phyloP scores from a whole-genome alignment of 2,797 vertebrate genomes.

The Onychomys leucogaster region DNA sequence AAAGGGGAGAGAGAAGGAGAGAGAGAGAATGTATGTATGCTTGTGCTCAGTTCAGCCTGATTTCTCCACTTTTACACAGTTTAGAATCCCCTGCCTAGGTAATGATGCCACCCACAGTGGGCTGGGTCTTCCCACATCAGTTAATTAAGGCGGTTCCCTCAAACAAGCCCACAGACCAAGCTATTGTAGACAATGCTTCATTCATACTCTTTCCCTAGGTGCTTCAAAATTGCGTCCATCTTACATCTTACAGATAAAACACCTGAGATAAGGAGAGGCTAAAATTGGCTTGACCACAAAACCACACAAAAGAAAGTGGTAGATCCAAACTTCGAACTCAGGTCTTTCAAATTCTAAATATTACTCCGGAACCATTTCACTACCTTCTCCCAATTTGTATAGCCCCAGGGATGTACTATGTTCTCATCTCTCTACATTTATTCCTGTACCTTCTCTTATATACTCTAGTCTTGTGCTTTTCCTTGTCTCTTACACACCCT shows the following conservation, averaged over 20 bases:
- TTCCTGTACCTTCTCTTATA: neutral
- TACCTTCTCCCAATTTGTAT: neutral
- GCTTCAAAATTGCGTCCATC: neutral
- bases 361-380: neutral
- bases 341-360: neutral
- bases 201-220: neutral
- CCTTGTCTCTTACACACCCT: neutral
- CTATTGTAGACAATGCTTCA: neutral
- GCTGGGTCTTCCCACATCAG: neutral
- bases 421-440: neutral
- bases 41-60: neutral
- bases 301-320: neutral
- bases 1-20: neutral
- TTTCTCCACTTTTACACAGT: neutral
- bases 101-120: neutral
- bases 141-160: neutral
- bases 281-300: neutral
- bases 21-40: neutral
- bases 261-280: neutral
- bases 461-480: neutral
- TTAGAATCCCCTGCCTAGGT: neutral
- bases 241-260: neutral
- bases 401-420: neutral
- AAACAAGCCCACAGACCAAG: neutral
- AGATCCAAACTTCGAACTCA: slow-evolving; percentile 16